Percentiles rank a stretch among this genome's conserved stretches.
Conservation (phyloP, 1,140 invertebrate genomes). For the Nasonia vitripennis region DNA sequence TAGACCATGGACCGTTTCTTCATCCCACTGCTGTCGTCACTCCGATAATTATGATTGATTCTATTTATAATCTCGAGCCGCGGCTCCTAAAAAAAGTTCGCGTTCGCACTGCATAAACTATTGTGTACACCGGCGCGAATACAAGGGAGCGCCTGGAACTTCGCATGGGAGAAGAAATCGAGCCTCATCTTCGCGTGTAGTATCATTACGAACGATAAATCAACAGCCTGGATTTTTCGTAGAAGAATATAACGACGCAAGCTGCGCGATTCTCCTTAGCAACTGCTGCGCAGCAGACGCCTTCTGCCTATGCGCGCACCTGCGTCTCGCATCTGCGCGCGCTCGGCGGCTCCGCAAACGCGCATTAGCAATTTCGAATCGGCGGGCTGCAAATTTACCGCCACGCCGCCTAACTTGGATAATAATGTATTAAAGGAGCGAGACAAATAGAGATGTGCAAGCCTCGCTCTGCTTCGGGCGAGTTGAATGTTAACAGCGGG, state of each 20-base stretch:
- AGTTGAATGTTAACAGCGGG: not conserved
- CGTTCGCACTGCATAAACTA: not conserved
- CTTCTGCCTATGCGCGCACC: not conserved
- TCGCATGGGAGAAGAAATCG: too few species aligned
- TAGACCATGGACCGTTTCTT: not conserved
- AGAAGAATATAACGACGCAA: not conserved
- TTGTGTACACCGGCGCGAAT: not conserved
- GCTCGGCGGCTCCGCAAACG: not conserved
- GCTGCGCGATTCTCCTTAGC: not conserved
- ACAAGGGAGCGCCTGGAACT: not conserved
- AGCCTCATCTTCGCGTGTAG: not conserved
- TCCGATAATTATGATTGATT: not conserved
- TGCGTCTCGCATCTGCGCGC: not conserved
- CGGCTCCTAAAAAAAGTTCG: not conserved
- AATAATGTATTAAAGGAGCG: constrained; percentile 20
- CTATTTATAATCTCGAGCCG: not conserved
- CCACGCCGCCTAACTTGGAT: constrained; percentile 16
- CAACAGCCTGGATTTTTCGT: not conserved
- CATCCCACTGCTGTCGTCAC: not conserved
- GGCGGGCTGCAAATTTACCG: not conserved
- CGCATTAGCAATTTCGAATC: constrained; percentile 10
- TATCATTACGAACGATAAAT: constrained; percentile 16
- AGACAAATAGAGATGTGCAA: not conserved
- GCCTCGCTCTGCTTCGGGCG: not conserved
- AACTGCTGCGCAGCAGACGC: too few species aligned